A percentile compares a stretch with the other conserved stretches of the same genome.
Conservation (phyloP, 2,113 vertebrate genomes). For the Esox niger region DNA sequence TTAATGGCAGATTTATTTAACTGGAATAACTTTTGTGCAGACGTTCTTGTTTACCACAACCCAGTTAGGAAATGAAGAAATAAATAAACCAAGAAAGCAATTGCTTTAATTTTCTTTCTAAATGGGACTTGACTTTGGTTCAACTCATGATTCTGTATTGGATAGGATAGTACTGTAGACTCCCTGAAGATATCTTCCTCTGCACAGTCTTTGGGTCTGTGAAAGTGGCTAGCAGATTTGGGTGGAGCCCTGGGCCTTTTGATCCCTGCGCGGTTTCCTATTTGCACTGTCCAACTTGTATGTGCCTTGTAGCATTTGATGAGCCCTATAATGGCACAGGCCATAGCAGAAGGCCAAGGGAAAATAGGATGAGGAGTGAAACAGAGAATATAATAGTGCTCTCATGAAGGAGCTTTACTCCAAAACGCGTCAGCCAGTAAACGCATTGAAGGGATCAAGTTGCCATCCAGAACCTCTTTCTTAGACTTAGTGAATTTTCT, state of each 20-base stretch:
- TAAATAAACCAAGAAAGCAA: too few species aligned
- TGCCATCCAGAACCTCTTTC: too few species aligned
- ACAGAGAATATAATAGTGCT: too few species aligned
- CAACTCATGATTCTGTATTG: too few species aligned
- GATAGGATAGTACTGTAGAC: background rate
- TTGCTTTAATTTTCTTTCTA: too few species aligned
- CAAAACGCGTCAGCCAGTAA: too few species aligned
- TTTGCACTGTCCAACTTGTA: constrained; percentile 43
- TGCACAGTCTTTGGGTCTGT: constrained; percentile 32
- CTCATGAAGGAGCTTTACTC: too few species aligned
- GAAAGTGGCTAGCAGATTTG: constrained; percentile 47
- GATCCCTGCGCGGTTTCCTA: constrained; percentile 45
- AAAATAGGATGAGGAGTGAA: constrained; percentile 18
- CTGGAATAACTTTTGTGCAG: too few species aligned
- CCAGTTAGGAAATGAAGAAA: too few species aligned
- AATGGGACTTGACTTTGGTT: too few species aligned
- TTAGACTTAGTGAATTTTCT: background rate
- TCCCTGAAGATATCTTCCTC: constrained; percentile 47
- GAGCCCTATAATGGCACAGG: constrained; percentile 54
- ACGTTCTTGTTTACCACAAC: too few species aligned
- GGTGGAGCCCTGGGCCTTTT: constrained; percentile 45
- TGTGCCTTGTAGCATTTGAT: constrained; percentile 47
- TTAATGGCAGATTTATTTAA: too few species aligned
- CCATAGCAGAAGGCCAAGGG: constrained; percentile 26
- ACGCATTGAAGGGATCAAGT: background rate